Conservation (phyloP, 2,888 invertebrate species). For the Monoplex corrugatus region DNA sequence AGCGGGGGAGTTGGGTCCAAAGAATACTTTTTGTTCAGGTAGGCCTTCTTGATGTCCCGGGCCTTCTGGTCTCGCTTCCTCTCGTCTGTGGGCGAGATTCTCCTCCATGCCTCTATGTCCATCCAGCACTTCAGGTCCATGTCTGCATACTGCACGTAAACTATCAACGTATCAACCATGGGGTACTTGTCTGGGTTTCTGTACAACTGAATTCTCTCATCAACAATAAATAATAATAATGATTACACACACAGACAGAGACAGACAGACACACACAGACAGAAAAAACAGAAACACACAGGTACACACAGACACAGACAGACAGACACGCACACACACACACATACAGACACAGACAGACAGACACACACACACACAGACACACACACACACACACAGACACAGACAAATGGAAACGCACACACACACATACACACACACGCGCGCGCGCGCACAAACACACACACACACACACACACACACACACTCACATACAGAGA, state of each 20-base stretch:
- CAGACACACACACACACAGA: neutral
- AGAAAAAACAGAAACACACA: neutral
- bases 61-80: conserved; percentile 76
- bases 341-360: neutral
- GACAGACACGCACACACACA: conserved; percentile 6
- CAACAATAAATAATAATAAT: no score
- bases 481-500: neutral
- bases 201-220: no score
- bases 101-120: conserved; percentile 79
- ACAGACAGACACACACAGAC: no score
- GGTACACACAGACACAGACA: neutral
- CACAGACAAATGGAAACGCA: conserved; percentile 34
- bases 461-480: conserved; percentile 3
- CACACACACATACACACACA: conserved; percentile 38
- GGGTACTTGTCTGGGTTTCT: neutral
- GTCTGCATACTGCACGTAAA: conserved; percentile 35
- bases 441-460: conserved; percentile 2
- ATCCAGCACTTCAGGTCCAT: conserved; percentile 78
- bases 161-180: no score
- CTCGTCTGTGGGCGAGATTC: conserved; percentile 74
- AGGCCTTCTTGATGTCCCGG: conserved; percentile 76
- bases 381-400: conserved; percentile 20
- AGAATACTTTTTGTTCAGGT: conserved; percentile 81
- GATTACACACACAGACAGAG: no score
- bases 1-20: conserved; percentile 80